Base-by-base conservation (phyloP, 2,888 invertebrate genomes). In the Parascotia fuliginaria region DNA sequence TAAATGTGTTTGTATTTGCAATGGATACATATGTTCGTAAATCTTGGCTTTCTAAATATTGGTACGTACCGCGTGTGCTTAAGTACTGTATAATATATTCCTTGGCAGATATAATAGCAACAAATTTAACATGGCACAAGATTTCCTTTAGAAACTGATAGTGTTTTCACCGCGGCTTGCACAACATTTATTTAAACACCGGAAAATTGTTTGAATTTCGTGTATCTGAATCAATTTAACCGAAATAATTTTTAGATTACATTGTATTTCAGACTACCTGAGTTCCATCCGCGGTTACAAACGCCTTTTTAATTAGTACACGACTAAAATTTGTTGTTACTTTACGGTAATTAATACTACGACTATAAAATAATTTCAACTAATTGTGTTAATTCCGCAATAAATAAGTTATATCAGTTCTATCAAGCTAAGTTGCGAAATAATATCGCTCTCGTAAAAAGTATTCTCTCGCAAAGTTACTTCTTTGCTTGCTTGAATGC, bases 81-180 rank as follows among this genome's bases (percentile, higher is more conserved):
- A 42, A 24, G 5, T 24, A 24, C 24, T 24, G 7, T 9, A 24
- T 24, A 24, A 24, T 24, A 24, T 28, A 49, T 29, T 40, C 53
- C 42, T 42, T 49, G 32, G 28, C 14, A 34, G 45, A 29, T 39
- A 43, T 29, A 52, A 40, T n/a, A n/a, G 36, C 38, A 43, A 42
- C 22, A 40, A 55, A 49, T 46, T 24, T 27, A 27, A 51, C 41
- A 51, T 59, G 50, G 40, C 44, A 46, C 39, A 57, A 56, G 44
- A 48, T 39, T 60, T 64, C 39, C 43, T 43, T 58, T 56, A 53
- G 52, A 49, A 65, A 63, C 49, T 56, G 47, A 65, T 47, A 63
- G 55, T 56, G 60, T 63, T 64, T 63, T 50, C 55, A 15, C 16
- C 31, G 36, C 41, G 46, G 32, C 42, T 58, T 16, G 13, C 37